Evolutionary conservation across 2,888 invertebrate genomes (phyloP).

Genomic region (Drosophila picticornis): DNA sequence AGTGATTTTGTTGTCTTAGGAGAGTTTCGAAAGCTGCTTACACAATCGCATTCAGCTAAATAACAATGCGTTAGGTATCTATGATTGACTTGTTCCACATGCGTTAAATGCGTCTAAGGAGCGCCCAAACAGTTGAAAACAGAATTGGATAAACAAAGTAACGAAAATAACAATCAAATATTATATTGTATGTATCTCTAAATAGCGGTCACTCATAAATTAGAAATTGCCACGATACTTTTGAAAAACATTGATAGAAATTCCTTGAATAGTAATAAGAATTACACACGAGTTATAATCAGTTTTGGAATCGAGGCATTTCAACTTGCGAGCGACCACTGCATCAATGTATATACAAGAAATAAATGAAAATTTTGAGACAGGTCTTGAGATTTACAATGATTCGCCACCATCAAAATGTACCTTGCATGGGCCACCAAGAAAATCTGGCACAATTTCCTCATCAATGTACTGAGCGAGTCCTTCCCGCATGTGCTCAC

Average conservation of each 20-base stretch:
- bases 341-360: slow-evolving; percentile 29
- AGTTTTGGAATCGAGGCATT: neutral
- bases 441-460: slow-evolving; percentile 95
- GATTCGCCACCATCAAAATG: slow-evolving; percentile 8
- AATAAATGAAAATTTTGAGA: slow-evolving; percentile 13
- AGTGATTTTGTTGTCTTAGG: slow-evolving; percentile 35
- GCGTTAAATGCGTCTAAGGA: slow-evolving; percentile 78
- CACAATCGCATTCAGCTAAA: slow-evolving; percentile 85
- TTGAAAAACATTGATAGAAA: neutral
- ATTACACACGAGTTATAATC: neutral
- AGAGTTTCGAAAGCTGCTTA: slow-evolving; percentile 78
- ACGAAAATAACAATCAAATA: slow-evolving; percentile 59
- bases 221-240: neutral
- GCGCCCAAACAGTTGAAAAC: slow-evolving; percentile 35
- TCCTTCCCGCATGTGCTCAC: slow-evolving; percentile 91
- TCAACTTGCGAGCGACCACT: neutral
- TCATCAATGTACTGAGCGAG: slow-evolving; percentile 94
- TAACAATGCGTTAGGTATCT: slow-evolving; percentile 85
- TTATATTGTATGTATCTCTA: slow-evolving; percentile 17
- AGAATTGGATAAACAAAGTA: slow-evolving; percentile 40
- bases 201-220: neutral
- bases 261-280: neutral
- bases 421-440: slow-evolving; percentile 96
- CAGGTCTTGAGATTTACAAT: neutral
- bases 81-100: slow-evolving; percentile 84